phyloP scores from a whole-genome alignment of 2,888 invertebrate species.

The Metacarcinus magister region DNA sequence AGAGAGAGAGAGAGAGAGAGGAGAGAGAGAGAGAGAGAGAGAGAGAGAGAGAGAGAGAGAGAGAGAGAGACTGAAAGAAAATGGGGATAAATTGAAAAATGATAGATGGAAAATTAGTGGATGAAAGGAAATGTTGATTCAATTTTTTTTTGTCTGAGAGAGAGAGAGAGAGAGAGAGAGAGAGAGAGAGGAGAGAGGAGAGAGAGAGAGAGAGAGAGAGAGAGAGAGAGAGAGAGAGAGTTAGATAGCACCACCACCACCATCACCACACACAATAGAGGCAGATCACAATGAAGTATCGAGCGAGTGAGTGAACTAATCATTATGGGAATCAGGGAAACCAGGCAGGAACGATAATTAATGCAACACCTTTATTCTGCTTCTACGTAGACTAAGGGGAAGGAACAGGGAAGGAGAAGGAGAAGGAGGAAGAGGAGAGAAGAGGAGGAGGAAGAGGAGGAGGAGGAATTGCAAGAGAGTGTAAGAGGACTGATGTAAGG shows the following conservation, averaged over 20 bases:
- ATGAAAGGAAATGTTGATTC: no score
- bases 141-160: neutral
- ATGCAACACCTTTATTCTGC: neutral
- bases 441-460: conserved; percentile 7
- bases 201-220: neutral
- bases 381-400: neutral
- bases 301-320: conserved; percentile 9
- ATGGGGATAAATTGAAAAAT: no score
- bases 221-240: neutral
- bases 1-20: neutral
- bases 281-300: no score
- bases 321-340: neutral
- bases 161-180: neutral
- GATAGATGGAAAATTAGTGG: no score
- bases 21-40: neutral
- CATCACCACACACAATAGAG: no score
- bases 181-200: neutral
- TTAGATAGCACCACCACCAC: no score
- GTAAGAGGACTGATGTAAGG: neutral
- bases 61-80: no score
- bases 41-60: neutral
- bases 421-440: neutral
- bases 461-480: neutral
- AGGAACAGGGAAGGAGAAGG: neutral
- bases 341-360: neutral